phyloP scores from a whole-genome alignment of 1,140 invertebrate genomes.

The Ylistrum balloti region DNA sequence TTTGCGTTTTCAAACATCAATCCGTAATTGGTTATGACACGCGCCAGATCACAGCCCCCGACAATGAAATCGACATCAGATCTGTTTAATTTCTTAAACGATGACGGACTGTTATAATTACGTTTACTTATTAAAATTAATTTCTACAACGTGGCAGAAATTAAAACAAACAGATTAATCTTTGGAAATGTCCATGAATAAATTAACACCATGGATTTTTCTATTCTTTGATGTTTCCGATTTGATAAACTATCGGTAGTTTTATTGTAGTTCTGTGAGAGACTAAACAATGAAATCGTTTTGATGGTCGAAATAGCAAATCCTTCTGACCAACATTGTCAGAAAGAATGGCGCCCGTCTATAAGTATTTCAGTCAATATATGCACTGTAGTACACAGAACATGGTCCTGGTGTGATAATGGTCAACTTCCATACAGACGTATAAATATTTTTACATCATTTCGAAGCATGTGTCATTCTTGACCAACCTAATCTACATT shows the following conservation, averaged over 20 bases:
- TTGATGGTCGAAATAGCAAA: not conserved
- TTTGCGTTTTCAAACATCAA: not conserved
- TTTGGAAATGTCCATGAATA: not conserved
- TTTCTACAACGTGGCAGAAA: not conserved
- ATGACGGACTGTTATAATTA: slow-evolving; percentile 14
- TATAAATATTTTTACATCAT: not conserved
- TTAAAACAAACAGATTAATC: slow-evolving; percentile 12
- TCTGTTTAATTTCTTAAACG: not conserved
- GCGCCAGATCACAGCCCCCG: slow-evolving; percentile 2
- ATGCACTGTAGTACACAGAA: not conserved
- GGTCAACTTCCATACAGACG: not conserved
- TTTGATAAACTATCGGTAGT: not conserved
- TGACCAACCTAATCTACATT: not conserved
- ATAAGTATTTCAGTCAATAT: not conserved
- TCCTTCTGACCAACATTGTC: not conserved
- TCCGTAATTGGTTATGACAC: not conserved
- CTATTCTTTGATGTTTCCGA: not conserved
- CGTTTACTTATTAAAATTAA: slow-evolving; percentile 40
- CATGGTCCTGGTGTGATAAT: not conserved
- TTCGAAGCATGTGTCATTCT: not conserved
- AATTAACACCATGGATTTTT: slow-evolving; percentile 5
- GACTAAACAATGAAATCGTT: not conserved
- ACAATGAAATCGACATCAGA: not conserved
- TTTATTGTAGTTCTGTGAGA: not conserved
- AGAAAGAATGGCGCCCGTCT: not conserved